Conservation (phyloP, 2,888 invertebrate genomes). For the Theodoxus fluviatilis region DNA sequence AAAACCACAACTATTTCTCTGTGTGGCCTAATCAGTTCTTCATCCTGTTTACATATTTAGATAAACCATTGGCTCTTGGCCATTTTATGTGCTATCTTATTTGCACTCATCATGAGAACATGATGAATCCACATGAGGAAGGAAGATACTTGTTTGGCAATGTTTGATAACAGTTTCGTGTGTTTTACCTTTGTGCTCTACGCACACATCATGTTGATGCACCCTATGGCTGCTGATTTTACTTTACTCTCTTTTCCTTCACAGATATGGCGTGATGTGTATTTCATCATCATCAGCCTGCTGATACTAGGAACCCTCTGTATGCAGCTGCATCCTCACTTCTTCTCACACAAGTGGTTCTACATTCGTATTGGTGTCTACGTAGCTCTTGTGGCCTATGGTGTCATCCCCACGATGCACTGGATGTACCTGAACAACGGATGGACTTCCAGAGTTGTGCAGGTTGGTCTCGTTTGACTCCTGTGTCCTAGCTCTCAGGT, state of each 20-base stretch:
- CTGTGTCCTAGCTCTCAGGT: too few relatives aligned
- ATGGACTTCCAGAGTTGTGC: constrained; percentile 82
- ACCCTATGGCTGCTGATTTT: not conserved
- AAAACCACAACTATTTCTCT: too few relatives aligned
- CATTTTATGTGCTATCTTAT: not conserved
- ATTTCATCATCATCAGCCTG: constrained; percentile 80
- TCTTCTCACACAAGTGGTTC: constrained; percentile 71
- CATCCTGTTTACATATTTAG: constrained; percentile 6
- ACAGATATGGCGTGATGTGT: constrained; percentile 76
- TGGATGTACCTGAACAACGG: constrained; percentile 92
- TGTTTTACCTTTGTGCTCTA: not conserved
- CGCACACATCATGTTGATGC: not conserved
- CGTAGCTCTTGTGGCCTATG: constrained; percentile 66
- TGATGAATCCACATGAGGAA: not conserved
- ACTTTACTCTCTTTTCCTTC: constrained; percentile 27
- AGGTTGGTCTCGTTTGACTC: constrained; percentile 73
- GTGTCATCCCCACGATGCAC: constrained; percentile 88
- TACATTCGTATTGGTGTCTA: constrained; percentile 55
- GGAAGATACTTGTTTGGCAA: too few relatives aligned
- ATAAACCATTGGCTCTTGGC: too few relatives aligned
- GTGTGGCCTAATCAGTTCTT: too few relatives aligned
- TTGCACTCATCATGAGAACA: not conserved
- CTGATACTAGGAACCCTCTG: constrained; percentile 83
- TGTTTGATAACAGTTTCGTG: not conserved
- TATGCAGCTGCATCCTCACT: constrained; percentile 72